Evolutionary conservation across 2,113 vertebrate species (phyloP), one percentile per base, ranked within the genome.

Genomic region (Calypte anna): DNA sequence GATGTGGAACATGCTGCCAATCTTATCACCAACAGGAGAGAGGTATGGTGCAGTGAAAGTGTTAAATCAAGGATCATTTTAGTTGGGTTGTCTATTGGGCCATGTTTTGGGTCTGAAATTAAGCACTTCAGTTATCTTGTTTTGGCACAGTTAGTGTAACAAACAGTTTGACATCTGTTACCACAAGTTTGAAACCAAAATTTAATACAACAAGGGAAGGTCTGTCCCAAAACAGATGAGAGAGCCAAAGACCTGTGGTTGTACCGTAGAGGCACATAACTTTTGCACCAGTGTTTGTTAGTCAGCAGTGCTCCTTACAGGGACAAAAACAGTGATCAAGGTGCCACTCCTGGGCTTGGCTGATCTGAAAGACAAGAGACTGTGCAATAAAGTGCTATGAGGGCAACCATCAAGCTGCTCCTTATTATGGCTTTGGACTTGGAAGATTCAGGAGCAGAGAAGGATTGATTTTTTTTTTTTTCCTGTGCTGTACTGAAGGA

Each of bases 21-120:
- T 22, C 99, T 99, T 28, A 99, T 99, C 93, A 98, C 96, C 83
- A 97, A 94, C 96, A 98, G 98, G 92, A 98, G 98, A 97, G 98
- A 99, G 99, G 99, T 99, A 82, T 14, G n/a, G 58, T 64, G 40
- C 75, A 48, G 24, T 14, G 31, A 12, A 50, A 67, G 78, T 23
- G 44, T 43, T 82, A 27, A 78, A 40, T 19, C 66, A 15, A 14
- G 3, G 28, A 6, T 74, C 9, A 0, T 22, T 5, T 61, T 40
- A 25, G 24, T 3, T 51, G 57, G 27, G 36, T 5, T 58, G 38
- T 73, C 48, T 4, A 0, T 31, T 38, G 62, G 64, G 27, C 20
- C 23, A 0, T 13, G 30, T 68, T 59, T 46, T 66, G 59, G 10
- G 15, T 74, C n/a, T 64, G 23, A 4, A 36, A 43, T 85, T 28